Conservation (phyloP, 2,797 vertebrate genomes). For the Chrysocyon brachyurus region DNA sequence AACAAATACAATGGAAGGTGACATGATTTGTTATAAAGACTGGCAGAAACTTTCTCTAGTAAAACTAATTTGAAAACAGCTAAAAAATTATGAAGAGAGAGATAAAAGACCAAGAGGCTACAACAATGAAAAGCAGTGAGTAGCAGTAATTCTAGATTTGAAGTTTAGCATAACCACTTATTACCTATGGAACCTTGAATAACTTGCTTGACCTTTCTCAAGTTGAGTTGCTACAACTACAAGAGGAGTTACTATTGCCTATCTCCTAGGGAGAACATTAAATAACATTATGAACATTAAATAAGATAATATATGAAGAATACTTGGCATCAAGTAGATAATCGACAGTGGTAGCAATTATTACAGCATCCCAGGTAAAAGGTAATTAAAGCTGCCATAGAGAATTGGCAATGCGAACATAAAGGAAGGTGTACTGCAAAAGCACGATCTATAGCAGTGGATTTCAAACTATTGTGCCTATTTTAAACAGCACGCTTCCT, state of each 20-base stretch:
- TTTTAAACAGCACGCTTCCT: not conserved
- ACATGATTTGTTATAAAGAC: conserved; percentile 9
- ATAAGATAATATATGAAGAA: conserved; percentile 17
- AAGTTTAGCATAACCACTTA: conserved; percentile 28
- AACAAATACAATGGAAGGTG: not conserved
- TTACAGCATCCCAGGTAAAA: not conserved
- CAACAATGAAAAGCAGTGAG: not conserved
- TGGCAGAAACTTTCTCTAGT: conserved; percentile 33
- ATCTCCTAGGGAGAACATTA: not conserved
- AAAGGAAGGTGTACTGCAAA: not conserved
- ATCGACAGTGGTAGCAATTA: not conserved
- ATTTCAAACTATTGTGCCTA: not conserved
- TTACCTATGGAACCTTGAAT: not conserved
- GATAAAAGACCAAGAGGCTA: conserved; percentile 18
- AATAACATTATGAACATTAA: conserved; percentile 6
- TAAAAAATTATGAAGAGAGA: conserved; percentile 49
- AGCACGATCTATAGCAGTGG: not conserved
- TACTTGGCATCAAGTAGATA: not conserved
- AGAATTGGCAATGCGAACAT: not conserved
- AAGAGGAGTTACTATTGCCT: not conserved
- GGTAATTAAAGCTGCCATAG: not conserved
- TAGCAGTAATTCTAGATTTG: not conserved
- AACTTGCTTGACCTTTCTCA: conserved; percentile 29
- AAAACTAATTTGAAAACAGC: conserved; percentile 67
- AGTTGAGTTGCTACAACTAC: not conserved